Evolutionary conservation across 1,140 invertebrate species (phyloP).

Genomic region (Pseudoatta argentina): DNA sequence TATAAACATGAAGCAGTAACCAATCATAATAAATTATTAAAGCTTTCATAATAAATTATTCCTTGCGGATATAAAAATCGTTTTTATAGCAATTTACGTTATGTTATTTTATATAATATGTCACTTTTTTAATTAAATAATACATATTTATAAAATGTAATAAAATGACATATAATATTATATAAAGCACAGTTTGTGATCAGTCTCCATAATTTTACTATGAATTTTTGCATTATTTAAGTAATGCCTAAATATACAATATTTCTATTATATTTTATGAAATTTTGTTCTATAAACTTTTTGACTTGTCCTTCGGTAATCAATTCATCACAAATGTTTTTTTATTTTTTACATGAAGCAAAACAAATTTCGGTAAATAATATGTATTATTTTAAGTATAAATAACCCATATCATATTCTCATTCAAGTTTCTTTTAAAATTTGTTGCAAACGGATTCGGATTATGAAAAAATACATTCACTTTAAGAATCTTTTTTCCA

Average conservation of each 20-base stretch:
- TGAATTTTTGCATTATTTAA: not conserved
- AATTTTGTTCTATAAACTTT: not conserved
- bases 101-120: too few relatives aligned
- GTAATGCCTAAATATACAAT: not conserved
- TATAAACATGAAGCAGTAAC: not conserved
- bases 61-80: not conserved
- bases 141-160: not conserved
- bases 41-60: not conserved
- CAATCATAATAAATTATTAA: not conserved
- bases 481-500: not conserved
- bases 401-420: not conserved
- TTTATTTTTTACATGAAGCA: not conserved
- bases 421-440: not conserved
- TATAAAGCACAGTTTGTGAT: not conserved
- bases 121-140: not conserved
- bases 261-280: not conserved
- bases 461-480: constrained; percentile 10
- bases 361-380: not conserved
- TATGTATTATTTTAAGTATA: not conserved
- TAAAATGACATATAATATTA: not conserved
- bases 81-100: not conserved
- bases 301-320: not conserved
- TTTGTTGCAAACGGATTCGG: not conserved
- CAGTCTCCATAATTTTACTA: not conserved
- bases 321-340: not conserved